phyloP scores from a whole-genome alignment of 2,797 vertebrate genomes.

The Enteromius anoplus region DNA sequence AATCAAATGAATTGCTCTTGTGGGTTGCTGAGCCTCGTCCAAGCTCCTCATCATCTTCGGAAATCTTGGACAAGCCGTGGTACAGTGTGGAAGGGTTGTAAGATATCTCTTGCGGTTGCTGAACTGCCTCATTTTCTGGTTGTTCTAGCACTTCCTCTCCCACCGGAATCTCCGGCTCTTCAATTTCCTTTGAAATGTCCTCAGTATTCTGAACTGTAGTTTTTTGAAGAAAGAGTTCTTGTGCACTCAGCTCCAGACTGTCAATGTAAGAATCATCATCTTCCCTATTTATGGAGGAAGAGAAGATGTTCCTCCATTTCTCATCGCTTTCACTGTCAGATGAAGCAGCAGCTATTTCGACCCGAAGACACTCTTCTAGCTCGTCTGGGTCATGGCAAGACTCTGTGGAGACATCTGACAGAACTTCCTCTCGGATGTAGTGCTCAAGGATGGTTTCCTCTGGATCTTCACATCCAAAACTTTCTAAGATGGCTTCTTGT shows the following conservation, averaged over 20 bases:
- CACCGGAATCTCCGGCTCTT: slow-evolving; percentile 62
- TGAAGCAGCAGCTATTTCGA: slow-evolving; percentile 74
- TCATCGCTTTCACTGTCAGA: slow-evolving; percentile 80
- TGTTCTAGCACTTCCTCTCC: slow-evolving; percentile 73
- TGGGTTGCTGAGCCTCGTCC: slow-evolving; percentile 65
- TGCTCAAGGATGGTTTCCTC: slow-evolving; percentile 72
- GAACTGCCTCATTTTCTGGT: slow-evolving; percentile 61
- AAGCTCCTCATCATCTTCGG: slow-evolving; percentile 77
- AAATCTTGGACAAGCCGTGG: slow-evolving; percentile 78
- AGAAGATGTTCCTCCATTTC: slow-evolving; percentile 82
- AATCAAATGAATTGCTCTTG: slow-evolving; percentile 53
- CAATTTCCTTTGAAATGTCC: slow-evolving; percentile 57
- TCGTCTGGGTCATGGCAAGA: slow-evolving; percentile 74
- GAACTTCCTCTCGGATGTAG: slow-evolving; percentile 72
- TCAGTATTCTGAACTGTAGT: slow-evolving; percentile 66
- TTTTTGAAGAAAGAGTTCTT: slow-evolving; percentile 82
- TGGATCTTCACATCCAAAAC: slow-evolving; percentile 49
- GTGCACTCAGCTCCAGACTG: slow-evolving; percentile 76
- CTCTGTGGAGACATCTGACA: slow-evolving; percentile 77
- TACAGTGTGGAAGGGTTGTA: slow-evolving; percentile 69
- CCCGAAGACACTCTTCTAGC: slow-evolving; percentile 72
- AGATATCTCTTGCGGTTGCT: slow-evolving; percentile 70
- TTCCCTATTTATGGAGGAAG: slow-evolving; percentile 83
- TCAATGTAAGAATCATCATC: slow-evolving; percentile 83
- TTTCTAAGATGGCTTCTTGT: slow-evolving; percentile 60